Evolutionary conservation across 2,113 vertebrate genomes (phyloP), one percentile per base, ranked within the genome.

Genomic region (Gallinago media): DNA sequence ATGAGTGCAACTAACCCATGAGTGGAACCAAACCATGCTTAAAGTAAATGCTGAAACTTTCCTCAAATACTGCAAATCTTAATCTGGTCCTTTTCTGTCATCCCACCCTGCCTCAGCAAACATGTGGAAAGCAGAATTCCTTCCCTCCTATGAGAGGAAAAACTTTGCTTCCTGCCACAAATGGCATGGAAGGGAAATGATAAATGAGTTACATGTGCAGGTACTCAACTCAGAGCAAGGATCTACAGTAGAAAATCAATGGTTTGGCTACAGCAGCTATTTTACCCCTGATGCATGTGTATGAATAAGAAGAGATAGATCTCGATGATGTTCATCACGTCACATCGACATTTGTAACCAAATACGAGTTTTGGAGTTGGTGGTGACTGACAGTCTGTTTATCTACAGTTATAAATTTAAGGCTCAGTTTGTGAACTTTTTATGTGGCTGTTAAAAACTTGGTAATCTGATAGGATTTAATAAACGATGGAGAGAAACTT

Each of bases 331-430:
- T 54, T 79, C 42, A 15, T 84, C 32, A 42, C 18, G 22, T 71
- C 0, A 0, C 31, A n/a, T 74, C 19, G n/a, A 20, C 25, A 18
- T 34, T 59, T 61, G 36, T 78, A 40, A 32, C 6, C 32, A 72
- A 50, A 11, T 21, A 42, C 21, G 27, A 10, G 11, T 63, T 67
- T 87, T 88, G 46, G 27, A 58, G n/a, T 49, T 0, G 0, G 31
- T 61, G n/a, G 21, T 62, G 56, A 56, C 16, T 58, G 36, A 31
- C 49, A 78, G 8, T 54, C 27, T 56, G 27, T 82, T 94, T 92
- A 79, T 34, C 49, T 63, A 27, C 40, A 42, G 67, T 54, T 74
- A 46, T 26, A 54, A 70, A 54, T 79, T 61, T 76, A 62, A 2
- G 0, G 19, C 4, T 94, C 50, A 21, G 27, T 62, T 89, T 2